A percentile compares a stretch with the other conserved stretches of the same genome.
phyloP scores from a whole-genome alignment of 2,888 invertebrate genomes.

The Stomorhina lunata region DNA sequence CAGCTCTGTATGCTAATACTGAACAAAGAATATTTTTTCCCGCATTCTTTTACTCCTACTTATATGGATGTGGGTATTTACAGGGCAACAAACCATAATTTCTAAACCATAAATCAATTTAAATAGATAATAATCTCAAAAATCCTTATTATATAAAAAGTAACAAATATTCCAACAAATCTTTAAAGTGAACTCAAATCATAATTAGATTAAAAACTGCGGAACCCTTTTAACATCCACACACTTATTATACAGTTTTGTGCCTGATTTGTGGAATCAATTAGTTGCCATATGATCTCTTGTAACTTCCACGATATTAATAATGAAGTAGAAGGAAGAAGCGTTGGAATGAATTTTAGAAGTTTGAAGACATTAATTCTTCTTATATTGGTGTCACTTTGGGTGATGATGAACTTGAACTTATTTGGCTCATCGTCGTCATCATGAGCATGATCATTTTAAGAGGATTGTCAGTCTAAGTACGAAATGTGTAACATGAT shows the following conservation, averaged over 20 bases:
- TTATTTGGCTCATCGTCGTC: slow-evolving; percentile 31
- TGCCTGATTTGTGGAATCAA: slow-evolving; percentile 46
- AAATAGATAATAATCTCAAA: not conserved
- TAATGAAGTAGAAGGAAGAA: not conserved
- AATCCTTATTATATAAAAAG: not conserved
- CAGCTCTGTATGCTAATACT: not conserved
- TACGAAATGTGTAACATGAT: slow-evolving; percentile 54
- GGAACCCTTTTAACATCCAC: not conserved
- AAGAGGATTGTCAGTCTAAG: slow-evolving; percentile 43
- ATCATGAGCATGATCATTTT: slow-evolving; percentile 49
- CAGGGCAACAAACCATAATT: not conserved
- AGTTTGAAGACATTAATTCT: not conserved
- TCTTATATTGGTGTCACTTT: slow-evolving; percentile 17
- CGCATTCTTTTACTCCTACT: not conserved
- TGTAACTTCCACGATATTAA: slow-evolving; percentile 3
- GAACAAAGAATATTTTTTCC: not conserved
- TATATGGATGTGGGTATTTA: slow-evolving; percentile 5
- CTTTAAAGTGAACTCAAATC: not conserved
- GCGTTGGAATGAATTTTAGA: too few species aligned
- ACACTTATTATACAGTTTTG: not conserved
- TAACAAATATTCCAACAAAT: not conserved
- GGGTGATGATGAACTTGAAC: slow-evolving; percentile 60
- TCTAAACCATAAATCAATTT: slow-evolving; percentile 12
- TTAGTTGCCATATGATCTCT: slow-evolving; percentile 42
- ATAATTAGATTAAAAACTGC: not conserved